phyloP scores from a whole-genome alignment of 1,140 invertebrate species.

The Lineus longissimus region DNA sequence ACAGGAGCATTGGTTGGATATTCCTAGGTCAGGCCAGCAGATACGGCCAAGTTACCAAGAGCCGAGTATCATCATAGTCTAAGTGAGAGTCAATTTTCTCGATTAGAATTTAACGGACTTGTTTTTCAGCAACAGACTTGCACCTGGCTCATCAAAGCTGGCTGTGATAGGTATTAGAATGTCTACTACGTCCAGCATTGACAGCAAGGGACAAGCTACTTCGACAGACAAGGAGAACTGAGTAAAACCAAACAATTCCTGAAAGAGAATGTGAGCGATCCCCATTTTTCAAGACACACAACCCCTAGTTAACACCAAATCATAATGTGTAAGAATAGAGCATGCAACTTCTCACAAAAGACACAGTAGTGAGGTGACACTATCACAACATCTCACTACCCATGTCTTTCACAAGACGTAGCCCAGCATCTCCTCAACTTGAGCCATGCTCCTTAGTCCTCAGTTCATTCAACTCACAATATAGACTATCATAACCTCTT shows the following conservation, averaged over 20 bases:
- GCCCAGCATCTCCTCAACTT: too few relatives aligned
- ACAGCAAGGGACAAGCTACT: conserved; percentile 58
- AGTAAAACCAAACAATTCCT: not conserved
- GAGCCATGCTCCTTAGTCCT: not conserved
- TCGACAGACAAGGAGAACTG: not conserved
- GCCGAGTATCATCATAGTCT: too few relatives aligned
- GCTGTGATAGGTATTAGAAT: conserved; percentile 75
- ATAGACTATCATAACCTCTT: not conserved
- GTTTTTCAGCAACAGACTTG: too few relatives aligned
- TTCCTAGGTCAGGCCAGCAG: too few relatives aligned
- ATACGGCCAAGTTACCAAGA: too few relatives aligned
- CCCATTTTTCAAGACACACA: too few relatives aligned
- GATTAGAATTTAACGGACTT: too few relatives aligned
- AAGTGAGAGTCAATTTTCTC: too few relatives aligned
- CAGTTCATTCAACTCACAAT: not conserved
- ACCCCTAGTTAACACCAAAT: too few relatives aligned
- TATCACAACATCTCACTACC: conserved; percentile 82
- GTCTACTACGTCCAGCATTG: conserved; percentile 76
- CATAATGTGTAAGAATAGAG: too few relatives aligned
- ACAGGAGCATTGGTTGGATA: too few relatives aligned
- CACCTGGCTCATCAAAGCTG: conserved; percentile 84
- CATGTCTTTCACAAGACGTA: conserved; percentile 77
- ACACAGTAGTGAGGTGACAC: conserved; percentile 85
- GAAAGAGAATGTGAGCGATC: too few relatives aligned
- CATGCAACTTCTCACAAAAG: conserved; percentile 62